Evolutionary conservation across 2,888 invertebrate genomes (phyloP), one percentile per base, ranked within the genome.

Genomic region (Cephus pulcher): DNA sequence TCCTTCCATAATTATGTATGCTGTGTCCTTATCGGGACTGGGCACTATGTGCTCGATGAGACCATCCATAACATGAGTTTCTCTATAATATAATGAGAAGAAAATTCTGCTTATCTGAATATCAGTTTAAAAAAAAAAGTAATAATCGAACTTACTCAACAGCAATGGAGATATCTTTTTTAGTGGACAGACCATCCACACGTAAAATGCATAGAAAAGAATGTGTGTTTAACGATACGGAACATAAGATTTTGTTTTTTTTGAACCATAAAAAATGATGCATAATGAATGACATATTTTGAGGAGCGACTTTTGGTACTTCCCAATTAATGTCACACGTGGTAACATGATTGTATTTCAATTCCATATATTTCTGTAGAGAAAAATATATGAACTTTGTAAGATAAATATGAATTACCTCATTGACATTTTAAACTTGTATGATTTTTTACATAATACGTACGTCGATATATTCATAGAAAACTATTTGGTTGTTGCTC

Each of bases 191-290:
- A 11, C 83, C 80, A 34, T 85, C 76, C 32, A 90, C 74, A 73
- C 80, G 80, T 34, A 91, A 79, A 35, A 88, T 78, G 69, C 89
- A 89, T 3, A 91, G 80, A 56, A 80, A 82, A 76, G 85, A 87
- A 34, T 84, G 78, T 34, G 77, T 71, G 4, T 82, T 82, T 35
- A 78, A 73, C 3, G 87, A 83, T 69, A 83, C 71, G 32, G 89
- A 90, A 84, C 93, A 93, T 34, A 94, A 83, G 56, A 94, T 84
- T 34, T 88, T 90, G 79, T 93, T 86, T 78, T 90, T 82, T 79
- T 92, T 92, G 9, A 94, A 85, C 94, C 95, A 95, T 78, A 92
- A 86, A 92, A 94, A 94, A 86, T 94, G 94, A 86, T 93, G 93
- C 76, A 89, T 86, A 77, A 88, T 88, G 91, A 92, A 87, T 88